A percentile compares a stretch with the other conserved stretches of the same genome.
phyloP scores from a whole-genome alignment of 2,113 vertebrate genomes.

The Galemys pyrenaicus region DNA sequence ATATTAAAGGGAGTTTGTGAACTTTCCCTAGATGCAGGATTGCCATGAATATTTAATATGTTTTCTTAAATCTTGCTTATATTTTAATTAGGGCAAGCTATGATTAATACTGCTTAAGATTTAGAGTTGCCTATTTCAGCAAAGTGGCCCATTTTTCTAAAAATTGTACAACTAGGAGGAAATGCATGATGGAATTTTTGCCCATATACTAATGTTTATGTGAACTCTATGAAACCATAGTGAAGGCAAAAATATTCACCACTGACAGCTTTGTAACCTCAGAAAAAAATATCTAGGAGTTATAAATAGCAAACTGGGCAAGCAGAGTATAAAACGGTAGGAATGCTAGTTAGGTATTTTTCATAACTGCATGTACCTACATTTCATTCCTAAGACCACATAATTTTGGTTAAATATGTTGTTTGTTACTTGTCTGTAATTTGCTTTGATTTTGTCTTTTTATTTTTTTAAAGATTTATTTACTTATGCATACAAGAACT shows the following conservation, averaged over 20 bases:
- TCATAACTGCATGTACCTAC: background rate
- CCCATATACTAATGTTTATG: background rate
- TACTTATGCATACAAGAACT: no score
- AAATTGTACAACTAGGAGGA: background rate
- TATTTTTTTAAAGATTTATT: no score
- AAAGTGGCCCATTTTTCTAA: slow-evolving; percentile 12
- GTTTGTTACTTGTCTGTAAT: background rate
- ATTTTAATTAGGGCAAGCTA: slow-evolving; percentile 37
- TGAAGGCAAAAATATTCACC: background rate
- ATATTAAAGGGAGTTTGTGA: background rate
- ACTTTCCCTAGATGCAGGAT: background rate
- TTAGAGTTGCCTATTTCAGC: background rate
- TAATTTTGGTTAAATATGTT: background rate
- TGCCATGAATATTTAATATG: background rate
- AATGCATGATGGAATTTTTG: background rate
- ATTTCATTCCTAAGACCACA: slow-evolving; percentile 4
- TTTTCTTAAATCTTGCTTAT: background rate
- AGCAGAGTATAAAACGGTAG: background rate
- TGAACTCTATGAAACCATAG: background rate
- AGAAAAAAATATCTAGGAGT: slow-evolving; percentile 19
- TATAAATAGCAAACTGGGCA: background rate
- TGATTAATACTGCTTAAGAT: background rate
- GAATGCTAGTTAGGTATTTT: background rate
- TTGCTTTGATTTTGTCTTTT: slow-evolving; percentile 8
- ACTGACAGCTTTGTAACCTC: background rate